A percentile compares a stretch with the other conserved stretches of the same genome.
These are phyloP conservation scores for Lampropteryx suffumata DNA, from an alignment of 2,888 invertebrate genomes.

Conservation along the genomic window DNA sequence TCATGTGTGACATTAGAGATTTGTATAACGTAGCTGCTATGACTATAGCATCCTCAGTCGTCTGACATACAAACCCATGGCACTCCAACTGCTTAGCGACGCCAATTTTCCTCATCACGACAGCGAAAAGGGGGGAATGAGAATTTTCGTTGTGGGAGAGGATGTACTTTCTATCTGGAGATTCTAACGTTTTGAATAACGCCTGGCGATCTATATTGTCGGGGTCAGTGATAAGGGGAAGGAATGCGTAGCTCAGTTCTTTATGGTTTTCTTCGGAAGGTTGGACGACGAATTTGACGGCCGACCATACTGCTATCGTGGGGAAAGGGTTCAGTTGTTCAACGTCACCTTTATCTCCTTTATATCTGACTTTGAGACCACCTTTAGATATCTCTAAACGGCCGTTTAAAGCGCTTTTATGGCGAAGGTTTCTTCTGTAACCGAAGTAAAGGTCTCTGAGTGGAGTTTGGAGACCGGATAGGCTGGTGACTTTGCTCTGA, in stretches of 20 bases:
- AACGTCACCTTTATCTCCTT: conserved; percentile 84
- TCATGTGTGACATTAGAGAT: conserved; percentile 92
- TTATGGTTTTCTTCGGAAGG: conserved; percentile 79
- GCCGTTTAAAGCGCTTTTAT: conserved; percentile 81
- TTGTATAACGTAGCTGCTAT: conserved; percentile 96
- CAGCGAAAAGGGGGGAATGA: conserved; percentile 94
- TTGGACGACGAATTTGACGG: conserved; percentile 91
- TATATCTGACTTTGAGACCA: conserved; percentile 88
- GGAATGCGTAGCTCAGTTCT: conserved; percentile 87
- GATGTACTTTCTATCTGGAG: conserved; percentile 81
- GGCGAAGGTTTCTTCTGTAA: conserved; percentile 80
- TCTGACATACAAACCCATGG: conserved; percentile 95
- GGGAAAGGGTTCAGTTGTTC: conserved; percentile 92
- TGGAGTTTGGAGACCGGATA: conserved; percentile 92
- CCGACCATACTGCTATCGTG: conserved; percentile 96
- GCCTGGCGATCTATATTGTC: conserved; percentile 89
- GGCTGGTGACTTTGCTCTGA: conserved; percentile 90
- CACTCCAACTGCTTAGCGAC: conserved; percentile 92
- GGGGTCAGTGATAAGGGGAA: conserved; percentile 92
- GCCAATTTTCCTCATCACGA: conserved; percentile 92
- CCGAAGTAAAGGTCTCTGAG: conserved; percentile 88
- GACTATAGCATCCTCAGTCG: conserved; percentile 94
- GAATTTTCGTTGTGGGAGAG: conserved; percentile 83
- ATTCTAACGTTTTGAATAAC: conserved; percentile 83
- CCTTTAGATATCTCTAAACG: conserved; percentile 85